Evolutionary conservation across 2,113 vertebrate species (phyloP), one percentile per base, ranked within the genome.

Genomic region (Oceanites oceanicus): DNA sequence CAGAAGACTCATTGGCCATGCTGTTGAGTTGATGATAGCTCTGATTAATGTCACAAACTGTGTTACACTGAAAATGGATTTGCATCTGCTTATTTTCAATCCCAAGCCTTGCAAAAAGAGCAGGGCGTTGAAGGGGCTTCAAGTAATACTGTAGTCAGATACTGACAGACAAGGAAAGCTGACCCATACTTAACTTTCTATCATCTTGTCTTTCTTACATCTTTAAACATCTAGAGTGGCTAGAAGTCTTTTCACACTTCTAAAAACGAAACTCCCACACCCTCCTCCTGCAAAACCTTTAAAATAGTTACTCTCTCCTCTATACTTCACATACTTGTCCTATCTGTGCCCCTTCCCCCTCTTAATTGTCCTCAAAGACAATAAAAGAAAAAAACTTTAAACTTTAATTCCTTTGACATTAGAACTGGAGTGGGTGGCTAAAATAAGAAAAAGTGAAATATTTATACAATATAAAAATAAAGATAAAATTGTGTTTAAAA

Each of bases 261-360:
- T 87, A 55, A 88, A 95, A 92, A 85, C 68, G 84, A 67, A 92
- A 91, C 70, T 75, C 81, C 84, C 77, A 96, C 70, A 84, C 23
- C 38, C 26, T 58, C 79, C 93, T 78, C 44, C 76, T 36, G 66
- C 22, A 92, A 87, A 96, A 81, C 27, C 67, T 90, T 88, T 76
- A 72, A 90, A 94, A 96, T 67, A 93, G 80, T 89, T 93, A 79
- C 42, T 88, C 44, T 89, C 44, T 94, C 66, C 29, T 68, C 71
- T 73, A 27, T 34, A 53, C 40, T 87, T 94, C 78, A 79, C 62
- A 86, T 40, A 62, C 53, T 66, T 90, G 44, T 82, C 77, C 81
- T 82, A 44, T 50, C 52, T 86, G 38, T 91, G 42, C 44, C 59
- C 66, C 74, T 78, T 91, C 67, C 56, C 42, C 17, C 40, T 58